A percentile compares a stretch with the other conserved stretches of the same genome.
Evolutionary conservation across 2,888 invertebrate species (phyloP).

Genomic region (Cenopis cana): DNA sequence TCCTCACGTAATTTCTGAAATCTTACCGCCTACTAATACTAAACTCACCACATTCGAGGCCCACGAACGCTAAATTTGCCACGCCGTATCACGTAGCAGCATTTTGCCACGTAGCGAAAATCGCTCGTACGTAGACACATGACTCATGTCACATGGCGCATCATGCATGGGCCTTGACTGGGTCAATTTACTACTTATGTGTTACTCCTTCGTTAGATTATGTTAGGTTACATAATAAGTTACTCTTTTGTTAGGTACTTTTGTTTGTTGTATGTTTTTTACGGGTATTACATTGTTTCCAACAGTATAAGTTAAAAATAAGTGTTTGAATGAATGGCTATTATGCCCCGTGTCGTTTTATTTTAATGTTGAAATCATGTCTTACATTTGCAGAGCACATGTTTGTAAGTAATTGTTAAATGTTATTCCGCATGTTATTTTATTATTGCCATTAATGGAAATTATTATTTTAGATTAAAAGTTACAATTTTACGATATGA

Average conservation of each 20-base stretch:
- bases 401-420: conserved; percentile 7
- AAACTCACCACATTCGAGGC: neutral
- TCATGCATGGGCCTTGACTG: too few species aligned
- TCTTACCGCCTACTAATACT: conserved; percentile 32
- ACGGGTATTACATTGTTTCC: conserved; percentile 9
- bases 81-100: too few species aligned
- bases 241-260: neutral
- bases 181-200: too few species aligned
- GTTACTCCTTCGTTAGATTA: neutral
- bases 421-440: conserved; percentile 38
- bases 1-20: too few species aligned
- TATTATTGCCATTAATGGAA: neutral
- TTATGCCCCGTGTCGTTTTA: neutral
- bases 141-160: too few species aligned
- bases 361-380: conserved; percentile 14
- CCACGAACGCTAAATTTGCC: too few species aligned
- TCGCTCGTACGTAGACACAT: too few species aligned
- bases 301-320: neutral
- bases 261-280: neutral
- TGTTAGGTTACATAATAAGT: neutral
- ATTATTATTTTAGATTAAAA: conserved; percentile 12
- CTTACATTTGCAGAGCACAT: conserved; percentile 10
- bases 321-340: neutral
- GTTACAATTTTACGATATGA: neutral
- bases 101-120: too few species aligned